These are phyloP conservation scores for Etia nguti DNA, from an alignment of 2,113 vertebrate species.

Conservation along the genomic window DNA sequence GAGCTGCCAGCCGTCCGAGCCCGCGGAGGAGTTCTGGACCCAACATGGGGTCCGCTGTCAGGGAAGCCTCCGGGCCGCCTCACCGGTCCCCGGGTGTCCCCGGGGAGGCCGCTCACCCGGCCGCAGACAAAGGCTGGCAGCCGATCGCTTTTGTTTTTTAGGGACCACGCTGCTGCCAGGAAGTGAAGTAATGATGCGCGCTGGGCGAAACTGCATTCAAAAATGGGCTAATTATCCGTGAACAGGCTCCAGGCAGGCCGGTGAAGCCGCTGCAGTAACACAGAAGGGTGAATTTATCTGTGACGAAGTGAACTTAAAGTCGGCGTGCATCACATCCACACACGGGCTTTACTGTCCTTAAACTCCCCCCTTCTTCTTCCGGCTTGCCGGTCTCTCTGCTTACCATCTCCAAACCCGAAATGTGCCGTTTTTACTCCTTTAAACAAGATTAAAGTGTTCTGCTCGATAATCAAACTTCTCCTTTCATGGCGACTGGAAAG, in stretches of 20 bases:
- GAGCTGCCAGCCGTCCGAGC: not conserved
- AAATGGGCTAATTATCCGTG: accelerated
- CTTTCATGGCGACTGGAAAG: not conserved
- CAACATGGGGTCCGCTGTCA: not conserved
- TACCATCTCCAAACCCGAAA: not conserved
- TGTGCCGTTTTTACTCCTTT: not conserved
- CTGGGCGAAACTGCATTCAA: not conserved
- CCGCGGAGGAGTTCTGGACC: not conserved
- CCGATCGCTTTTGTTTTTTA: slow-evolving; percentile 8
- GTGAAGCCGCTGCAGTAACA: accelerated
- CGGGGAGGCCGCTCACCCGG: not conserved
- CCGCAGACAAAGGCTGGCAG: not conserved
- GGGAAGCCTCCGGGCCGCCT: not conserved
- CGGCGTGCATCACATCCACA: not conserved
- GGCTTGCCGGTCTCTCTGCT: not conserved
- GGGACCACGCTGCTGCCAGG: slow-evolving; percentile 36
- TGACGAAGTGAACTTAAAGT: accelerated
- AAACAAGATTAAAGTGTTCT: not conserved
- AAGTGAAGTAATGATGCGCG: slow-evolving; percentile 24
- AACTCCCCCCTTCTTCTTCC: not conserved
- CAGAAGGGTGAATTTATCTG: accelerated
- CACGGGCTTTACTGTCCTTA: not conserved
- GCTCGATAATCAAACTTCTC: not conserved
- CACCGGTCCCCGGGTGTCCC: not conserved
- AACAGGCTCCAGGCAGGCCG: accelerated